Evolutionary conservation across 2,888 invertebrate species (phyloP).

Genomic region (Hemicrepidius hirtus): DNA sequence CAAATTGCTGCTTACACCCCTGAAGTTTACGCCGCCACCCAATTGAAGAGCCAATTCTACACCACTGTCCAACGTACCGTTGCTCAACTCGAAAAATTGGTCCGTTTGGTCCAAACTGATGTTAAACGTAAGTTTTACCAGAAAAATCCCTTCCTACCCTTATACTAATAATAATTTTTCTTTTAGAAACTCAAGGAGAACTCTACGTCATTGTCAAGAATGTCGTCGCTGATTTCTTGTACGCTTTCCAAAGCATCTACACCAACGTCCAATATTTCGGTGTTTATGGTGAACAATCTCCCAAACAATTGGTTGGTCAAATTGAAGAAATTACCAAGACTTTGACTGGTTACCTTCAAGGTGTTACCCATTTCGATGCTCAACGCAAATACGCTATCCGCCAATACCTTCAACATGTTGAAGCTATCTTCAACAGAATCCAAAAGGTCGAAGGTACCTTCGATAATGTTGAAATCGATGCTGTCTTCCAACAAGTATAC

Average conservation of each 20-base stretch:
- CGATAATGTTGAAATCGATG: not conserved
- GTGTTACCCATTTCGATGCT: no score
- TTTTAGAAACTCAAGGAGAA: constrained; percentile 8
- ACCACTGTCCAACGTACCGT: not conserved
- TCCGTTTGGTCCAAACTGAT: not conserved
- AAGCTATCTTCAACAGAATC: not conserved
- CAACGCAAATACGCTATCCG: not conserved
- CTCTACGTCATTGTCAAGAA: constrained; percentile 10
- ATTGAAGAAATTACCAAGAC: no score
- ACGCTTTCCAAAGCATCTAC: constrained; percentile 14
- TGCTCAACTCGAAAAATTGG: constrained; percentile 31
- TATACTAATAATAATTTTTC: not conserved
- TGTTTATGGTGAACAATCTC: no score
- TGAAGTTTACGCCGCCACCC: not conserved
- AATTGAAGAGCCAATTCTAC: constrained; percentile 5
- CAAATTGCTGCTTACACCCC: constrained; percentile 3
- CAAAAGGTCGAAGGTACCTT: not conserved
- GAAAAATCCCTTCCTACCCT: not conserved
- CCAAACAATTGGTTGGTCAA: no score
- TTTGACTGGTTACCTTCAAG: not conserved
- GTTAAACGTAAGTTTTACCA: not conserved
- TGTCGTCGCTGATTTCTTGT: constrained; percentile 23
- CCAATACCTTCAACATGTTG: constrained; percentile 9
- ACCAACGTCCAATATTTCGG: constrained; percentile 4
- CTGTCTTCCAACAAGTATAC: not conserved